These are phyloP conservation scores for Rotaria sp. DNA, from an alignment of 2,888 invertebrate genomes.

Conservation along the genomic window DNA sequence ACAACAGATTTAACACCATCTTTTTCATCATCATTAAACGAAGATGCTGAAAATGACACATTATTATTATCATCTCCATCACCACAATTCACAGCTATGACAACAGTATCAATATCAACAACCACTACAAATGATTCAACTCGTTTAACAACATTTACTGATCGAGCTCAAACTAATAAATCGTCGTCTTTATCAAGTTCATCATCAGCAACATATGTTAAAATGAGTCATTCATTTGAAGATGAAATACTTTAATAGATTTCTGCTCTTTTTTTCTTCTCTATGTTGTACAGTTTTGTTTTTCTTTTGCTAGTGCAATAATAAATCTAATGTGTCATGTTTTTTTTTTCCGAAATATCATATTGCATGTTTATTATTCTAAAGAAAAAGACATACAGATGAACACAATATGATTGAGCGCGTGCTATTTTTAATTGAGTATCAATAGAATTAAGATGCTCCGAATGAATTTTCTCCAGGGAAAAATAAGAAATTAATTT, in stretches of 20 bases:
- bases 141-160: slow-evolving; percentile 7
- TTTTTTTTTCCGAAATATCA: not conserved
- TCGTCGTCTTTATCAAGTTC: slow-evolving; percentile 5
- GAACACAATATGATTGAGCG: not conserved
- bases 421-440: not conserved
- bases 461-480: not conserved
- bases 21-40: slow-evolving; percentile 10
- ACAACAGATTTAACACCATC: slow-evolving; percentile 24
- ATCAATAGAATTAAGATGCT: not conserved
- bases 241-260: slow-evolving; percentile 4
- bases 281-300: not conserved
- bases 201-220: slow-evolving; percentile 16
- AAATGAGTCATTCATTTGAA: slow-evolving; percentile 28
- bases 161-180: not conserved
- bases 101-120: slow-evolving; percentile 23
- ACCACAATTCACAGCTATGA: slow-evolving; percentile 15
- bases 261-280: not conserved
- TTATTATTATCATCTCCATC: slow-evolving; percentile 12
- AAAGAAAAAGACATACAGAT: not conserved
- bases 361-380: not conserved
- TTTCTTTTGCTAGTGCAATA: not conserved
- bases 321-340: not conserved
- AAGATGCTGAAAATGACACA: slow-evolving; percentile 11
- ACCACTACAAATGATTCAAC: slow-evolving; percentile 7
- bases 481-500: not conserved